Conservation (phyloP, 2,797 vertebrate species). For the Myripristis murdjan region DNA sequence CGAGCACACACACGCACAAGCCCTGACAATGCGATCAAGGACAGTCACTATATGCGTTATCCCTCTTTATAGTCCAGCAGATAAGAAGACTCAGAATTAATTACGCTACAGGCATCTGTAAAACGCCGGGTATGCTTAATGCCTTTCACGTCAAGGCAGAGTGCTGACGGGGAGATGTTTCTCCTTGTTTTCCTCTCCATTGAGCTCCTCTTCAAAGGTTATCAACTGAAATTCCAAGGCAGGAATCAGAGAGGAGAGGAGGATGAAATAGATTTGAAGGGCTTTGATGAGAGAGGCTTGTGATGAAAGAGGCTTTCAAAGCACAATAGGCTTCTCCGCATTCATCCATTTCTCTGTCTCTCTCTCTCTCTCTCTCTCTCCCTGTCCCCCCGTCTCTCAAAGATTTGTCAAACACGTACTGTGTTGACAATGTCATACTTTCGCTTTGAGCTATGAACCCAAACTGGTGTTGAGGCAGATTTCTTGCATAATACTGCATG, state of each 20-base stretch:
- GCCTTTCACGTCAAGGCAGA: conserved; percentile 54
- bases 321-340: conserved; percentile 66
- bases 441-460: conserved; percentile 59
- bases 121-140: conserved; percentile 59
- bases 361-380: neutral
- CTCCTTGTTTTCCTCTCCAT: conserved; percentile 62
- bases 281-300: conserved; percentile 72
- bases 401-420: conserved; percentile 54
- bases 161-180: conserved; percentile 69
- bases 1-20: neutral
- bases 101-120: conserved; percentile 63
- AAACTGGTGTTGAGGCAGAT: conserved; percentile 61
- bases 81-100: conserved; percentile 78
- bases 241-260: conserved; percentile 66
- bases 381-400: conserved; percentile 48
- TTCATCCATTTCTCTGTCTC: conserved; percentile 52
- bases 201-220: conserved; percentile 73
- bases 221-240: conserved; percentile 68
- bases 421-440: conserved; percentile 41
- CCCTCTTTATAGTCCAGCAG: conserved; percentile 62
- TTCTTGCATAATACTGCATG: conserved; percentile 38
- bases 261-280: conserved; percentile 73
- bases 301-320: conserved; percentile 76
- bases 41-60: conserved; percentile 40
- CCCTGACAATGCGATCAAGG: conserved; percentile 45